A percentile compares a stretch with the other conserved stretches of the same genome.
phyloP scores from a whole-genome alignment of 2,113 vertebrate species.

The Zingel zingel region DNA sequence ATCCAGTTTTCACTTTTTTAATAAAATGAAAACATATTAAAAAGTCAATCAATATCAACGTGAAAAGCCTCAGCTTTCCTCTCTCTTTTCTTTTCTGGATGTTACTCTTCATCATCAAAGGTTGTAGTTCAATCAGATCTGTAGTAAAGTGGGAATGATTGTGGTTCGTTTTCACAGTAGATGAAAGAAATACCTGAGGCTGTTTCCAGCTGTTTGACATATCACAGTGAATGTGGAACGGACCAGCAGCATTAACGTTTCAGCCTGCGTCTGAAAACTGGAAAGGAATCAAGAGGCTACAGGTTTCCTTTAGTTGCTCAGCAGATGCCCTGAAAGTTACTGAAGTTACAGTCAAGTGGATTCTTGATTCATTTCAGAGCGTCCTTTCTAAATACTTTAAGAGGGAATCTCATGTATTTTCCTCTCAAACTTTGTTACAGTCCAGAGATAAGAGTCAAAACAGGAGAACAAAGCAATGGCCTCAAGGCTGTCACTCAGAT shows the following conservation, averaged over 20 bases:
- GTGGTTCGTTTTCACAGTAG: slow-evolving; percentile 82
- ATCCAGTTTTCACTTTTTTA: slow-evolving; percentile 60
- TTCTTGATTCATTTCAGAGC: slow-evolving; percentile 22
- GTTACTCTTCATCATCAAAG: background rate
- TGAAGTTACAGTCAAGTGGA: slow-evolving; percentile 28
- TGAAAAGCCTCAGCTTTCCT: background rate
- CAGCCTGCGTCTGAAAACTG: slow-evolving; percentile 43
- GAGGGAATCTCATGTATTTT: slow-evolving; percentile 24
- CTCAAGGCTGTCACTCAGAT: slow-evolving; percentile 24
- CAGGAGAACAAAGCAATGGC: slow-evolving; percentile 40
- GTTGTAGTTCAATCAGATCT: slow-evolving; percentile 27
- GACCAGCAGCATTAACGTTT: slow-evolving; percentile 61
- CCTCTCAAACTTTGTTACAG: slow-evolving; percentile 22
- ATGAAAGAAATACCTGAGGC: slow-evolving; percentile 84
- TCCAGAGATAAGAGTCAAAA: slow-evolving; percentile 30
- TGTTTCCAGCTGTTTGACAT: slow-evolving; percentile 71
- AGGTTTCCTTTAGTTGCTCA: slow-evolving; percentile 40
- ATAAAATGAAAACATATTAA: slow-evolving; percentile 44
- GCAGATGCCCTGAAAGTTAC: slow-evolving; percentile 12
- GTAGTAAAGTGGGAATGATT: slow-evolving; percentile 39
- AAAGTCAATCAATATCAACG: slow-evolving; percentile 22
- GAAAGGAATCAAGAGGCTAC: slow-evolving; percentile 24
- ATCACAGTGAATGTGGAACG: slow-evolving; percentile 71
- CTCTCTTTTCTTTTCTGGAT: slow-evolving; percentile 1
- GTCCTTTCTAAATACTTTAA: slow-evolving; percentile 25